phyloP scores from a whole-genome alignment of 2,797 vertebrate species.

The Eupleurogrammus muticus region DNA sequence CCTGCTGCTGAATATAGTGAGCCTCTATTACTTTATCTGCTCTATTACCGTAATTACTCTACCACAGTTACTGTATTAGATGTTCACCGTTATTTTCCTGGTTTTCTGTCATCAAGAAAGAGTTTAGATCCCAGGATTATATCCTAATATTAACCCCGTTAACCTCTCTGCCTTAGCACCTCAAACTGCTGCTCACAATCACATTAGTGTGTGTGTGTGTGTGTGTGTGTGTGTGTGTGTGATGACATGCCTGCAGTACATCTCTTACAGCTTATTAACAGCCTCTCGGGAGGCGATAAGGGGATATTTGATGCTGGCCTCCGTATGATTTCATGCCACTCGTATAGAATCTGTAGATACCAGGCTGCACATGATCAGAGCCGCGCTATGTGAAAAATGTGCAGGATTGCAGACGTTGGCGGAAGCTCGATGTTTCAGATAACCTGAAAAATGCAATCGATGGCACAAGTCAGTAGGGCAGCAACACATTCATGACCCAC shows the following conservation, averaged over 20 bases:
- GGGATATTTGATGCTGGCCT: conserved; percentile 26
- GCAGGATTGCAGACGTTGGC: background rate
- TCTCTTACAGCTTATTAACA: conserved; percentile 35
- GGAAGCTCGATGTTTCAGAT: background rate
- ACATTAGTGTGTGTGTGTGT: conserved; percentile 4
- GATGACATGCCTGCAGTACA: conserved; percentile 2
- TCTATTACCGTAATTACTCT: no score
- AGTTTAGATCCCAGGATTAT: no score
- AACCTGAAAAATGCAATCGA: no score
- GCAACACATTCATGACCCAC: no score
- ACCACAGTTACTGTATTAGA: no score
- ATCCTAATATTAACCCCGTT: no score
- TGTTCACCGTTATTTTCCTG: no score
- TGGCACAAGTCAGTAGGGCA: no score
- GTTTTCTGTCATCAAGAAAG: no score
- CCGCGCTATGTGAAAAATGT: background rate
- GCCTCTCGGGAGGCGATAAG: conserved; percentile 22
- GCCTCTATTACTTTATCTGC: no score
- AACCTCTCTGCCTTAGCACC: no score
- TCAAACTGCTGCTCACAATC: background rate
- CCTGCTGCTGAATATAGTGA: no score
- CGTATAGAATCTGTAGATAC: background rate
- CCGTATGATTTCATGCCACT: conserved; percentile 26
- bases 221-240: conserved; percentile 1
- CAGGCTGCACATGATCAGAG: background rate